phyloP scores from a whole-genome alignment of 2,113 vertebrate species.

The Erythrolamprus reginae region DNA sequence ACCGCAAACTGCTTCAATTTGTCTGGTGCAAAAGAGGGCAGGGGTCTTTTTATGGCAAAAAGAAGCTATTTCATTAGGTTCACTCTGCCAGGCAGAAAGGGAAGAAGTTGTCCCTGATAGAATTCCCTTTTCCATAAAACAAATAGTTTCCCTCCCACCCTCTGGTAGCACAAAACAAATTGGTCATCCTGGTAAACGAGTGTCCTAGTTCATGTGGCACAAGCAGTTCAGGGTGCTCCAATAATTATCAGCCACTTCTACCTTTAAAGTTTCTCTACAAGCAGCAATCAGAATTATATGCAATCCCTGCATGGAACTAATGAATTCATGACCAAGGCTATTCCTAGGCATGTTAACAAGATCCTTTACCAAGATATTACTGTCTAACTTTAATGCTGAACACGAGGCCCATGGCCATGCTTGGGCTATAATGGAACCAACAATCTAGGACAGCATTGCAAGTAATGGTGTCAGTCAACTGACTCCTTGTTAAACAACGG shows the following conservation, averaged over 20 bases:
- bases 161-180: background rate
- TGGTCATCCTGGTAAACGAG: slow-evolving; percentile 2
- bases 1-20: background rate
- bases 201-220: background rate
- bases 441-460: background rate
- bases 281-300: slow-evolving; percentile 58
- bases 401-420: slow-evolving; percentile 42
- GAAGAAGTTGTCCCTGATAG: background rate
- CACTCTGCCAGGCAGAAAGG: background rate
- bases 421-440: slow-evolving; percentile 32
- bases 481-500: slow-evolving; percentile 10
- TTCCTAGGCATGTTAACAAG: slow-evolving; percentile 35
- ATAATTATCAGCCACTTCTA: slow-evolving; percentile 47
- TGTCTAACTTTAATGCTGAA: slow-evolving; percentile 44
- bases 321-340: slow-evolving; percentile 58
- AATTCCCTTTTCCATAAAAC: background rate
- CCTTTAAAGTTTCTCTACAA: slow-evolving; percentile 56
- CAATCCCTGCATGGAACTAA: slow-evolving; percentile 60
- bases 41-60: background rate
- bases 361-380: slow-evolving; percentile 30
- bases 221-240: slow-evolving; percentile 38
- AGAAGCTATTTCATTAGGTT: background rate
- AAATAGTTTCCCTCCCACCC: background rate
- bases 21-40: background rate
- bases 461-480: slow-evolving; percentile 24